Evolutionary conservation across 2,113 vertebrate genomes (phyloP).

Genomic region (Paramormyrops kingsleyae): DNA sequence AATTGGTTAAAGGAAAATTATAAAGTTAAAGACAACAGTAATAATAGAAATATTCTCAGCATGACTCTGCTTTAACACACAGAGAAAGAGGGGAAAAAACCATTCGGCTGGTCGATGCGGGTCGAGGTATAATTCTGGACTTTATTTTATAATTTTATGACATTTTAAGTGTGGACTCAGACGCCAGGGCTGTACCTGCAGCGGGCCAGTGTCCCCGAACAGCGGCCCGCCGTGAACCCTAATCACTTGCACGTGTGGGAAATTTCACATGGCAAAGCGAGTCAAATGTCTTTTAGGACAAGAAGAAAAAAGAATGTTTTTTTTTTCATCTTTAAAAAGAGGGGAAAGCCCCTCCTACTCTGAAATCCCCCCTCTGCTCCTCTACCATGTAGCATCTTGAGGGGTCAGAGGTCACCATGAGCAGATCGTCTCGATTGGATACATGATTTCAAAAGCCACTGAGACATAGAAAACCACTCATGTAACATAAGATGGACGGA

Average conservation of each 20-base stretch:
- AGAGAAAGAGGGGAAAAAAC: background rate
- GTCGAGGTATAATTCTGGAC: background rate
- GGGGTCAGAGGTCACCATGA: conserved; percentile 49
- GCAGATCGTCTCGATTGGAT: conserved; percentile 60
- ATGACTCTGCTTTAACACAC: background rate
- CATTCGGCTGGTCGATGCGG: background rate
- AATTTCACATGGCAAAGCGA: conserved; percentile 61
- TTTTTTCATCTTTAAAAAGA: conserved; percentile 13
- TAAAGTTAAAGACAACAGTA: background rate
- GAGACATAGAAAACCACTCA: conserved; percentile 37
- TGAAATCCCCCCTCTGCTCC: conserved; percentile 54
- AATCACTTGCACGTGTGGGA: conserved; percentile 66
- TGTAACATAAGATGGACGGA: conserved; percentile 39
- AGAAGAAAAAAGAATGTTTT: conserved; percentile 29
- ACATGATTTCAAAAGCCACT: conserved; percentile 45
- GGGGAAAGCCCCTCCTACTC: conserved; percentile 28
- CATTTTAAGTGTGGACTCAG: background rate
- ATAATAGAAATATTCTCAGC: background rate
- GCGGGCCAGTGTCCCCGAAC: conserved; percentile 26
- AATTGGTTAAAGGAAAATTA: background rate
- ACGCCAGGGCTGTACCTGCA: background rate
- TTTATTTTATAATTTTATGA: background rate
- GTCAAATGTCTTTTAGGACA: conserved; percentile 47
- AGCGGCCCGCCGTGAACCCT: conserved; percentile 51
- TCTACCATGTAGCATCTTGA: conserved; percentile 42